Evolutionary conservation across 2,797 vertebrate genomes (phyloP).

Genomic region (Scolopax rusticola): DNA sequence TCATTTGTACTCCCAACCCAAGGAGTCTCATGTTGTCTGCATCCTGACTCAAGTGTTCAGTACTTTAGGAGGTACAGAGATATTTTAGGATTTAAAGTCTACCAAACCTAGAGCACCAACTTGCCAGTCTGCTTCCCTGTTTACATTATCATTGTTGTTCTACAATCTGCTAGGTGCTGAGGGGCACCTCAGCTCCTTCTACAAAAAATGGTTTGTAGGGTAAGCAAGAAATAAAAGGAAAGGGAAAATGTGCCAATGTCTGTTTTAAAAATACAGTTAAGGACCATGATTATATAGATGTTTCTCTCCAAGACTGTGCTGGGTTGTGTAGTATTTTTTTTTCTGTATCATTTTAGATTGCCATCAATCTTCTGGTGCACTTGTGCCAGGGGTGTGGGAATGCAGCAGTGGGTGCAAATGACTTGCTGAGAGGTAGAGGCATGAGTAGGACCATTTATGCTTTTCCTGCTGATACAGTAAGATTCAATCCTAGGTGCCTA

Average conservation of each 20-base stretch:
- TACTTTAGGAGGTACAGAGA: neutral
- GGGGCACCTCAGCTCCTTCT: neutral
- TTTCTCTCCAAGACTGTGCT: neutral
- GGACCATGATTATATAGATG: neutral
- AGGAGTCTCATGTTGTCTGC: neutral
- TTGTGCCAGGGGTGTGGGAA: fast-evolving
- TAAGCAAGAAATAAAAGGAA: neutral
- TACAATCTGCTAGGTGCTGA: neutral
- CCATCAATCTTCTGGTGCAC: neutral
- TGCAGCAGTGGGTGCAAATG: too few relatives aligned
- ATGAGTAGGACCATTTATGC: neutral
- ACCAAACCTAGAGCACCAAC: neutral
- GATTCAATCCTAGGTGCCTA: neutral
- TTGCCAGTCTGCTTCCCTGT: neutral
- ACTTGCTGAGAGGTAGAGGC: neutral
- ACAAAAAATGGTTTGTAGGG: neutral
- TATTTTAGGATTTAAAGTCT: neutral
- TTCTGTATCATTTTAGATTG: neutral
- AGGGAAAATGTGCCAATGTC: neutral
- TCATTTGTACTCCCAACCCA: neutral
- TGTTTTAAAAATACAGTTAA: neutral
- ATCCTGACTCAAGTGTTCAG: neutral
- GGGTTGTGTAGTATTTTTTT: neutral
- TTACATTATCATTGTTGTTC: neutral
- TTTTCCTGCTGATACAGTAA: neutral